Evolutionary conservation across 2,797 vertebrate species (phyloP).

Genomic region (Anabacerthia variegaticeps): DNA sequence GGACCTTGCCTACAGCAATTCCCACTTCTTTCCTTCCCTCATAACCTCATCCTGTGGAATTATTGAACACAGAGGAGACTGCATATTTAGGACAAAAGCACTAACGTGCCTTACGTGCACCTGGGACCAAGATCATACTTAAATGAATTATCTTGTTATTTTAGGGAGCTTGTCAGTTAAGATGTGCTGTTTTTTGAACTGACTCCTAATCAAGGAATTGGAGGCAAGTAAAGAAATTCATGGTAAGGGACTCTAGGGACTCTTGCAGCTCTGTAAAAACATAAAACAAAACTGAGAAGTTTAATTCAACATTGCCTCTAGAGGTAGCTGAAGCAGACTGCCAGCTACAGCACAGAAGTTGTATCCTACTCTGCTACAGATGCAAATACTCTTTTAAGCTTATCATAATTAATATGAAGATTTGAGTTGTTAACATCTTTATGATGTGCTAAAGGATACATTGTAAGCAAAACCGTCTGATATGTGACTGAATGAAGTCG

Average conservation of each 20-base stretch:
- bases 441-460: conserved; percentile 86
- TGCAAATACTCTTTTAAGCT: not conserved
- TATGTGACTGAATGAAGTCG: conserved; percentile 97
- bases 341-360: not conserved
- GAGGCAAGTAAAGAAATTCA: not conserved
- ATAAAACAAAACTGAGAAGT: not conserved
- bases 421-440: not conserved
- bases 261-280: not conserved
- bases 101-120: not conserved
- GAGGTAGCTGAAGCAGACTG: not conserved
- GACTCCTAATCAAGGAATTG: not conserved
- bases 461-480: conserved; percentile 95
- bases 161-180: not conserved
- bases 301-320: not conserved
- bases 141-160: not conserved
- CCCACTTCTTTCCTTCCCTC: not conserved
- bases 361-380: not conserved
- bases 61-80: not conserved
- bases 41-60: not conserved
- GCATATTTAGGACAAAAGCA: not conserved
- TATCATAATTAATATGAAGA: not conserved
- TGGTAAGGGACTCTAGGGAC: not conserved
- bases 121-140: not conserved
- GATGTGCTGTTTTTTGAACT: not conserved
- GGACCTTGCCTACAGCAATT: not conserved